Evolutionary conservation across 2,797 vertebrate genomes (phyloP), one percentile per base, ranked within the genome.

Genomic region (Rhinichthys osculus): DNA sequence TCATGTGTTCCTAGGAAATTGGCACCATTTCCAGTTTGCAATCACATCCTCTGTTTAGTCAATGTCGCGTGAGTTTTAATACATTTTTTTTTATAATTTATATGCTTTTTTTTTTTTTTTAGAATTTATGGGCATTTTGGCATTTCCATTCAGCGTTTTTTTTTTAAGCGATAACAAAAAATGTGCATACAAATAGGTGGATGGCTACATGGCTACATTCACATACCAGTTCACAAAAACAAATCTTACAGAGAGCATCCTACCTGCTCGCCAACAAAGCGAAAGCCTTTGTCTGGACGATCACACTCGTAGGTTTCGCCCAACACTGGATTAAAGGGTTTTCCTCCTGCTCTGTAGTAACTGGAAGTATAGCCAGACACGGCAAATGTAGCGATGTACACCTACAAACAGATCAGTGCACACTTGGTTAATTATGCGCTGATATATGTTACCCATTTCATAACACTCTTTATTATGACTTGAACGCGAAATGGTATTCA

Each of bases 271-370:
- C 97, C 96, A 85, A 98, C 95, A 92, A 97, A 99, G 62, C 89
- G 94, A 91, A 98, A 97, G 89, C 98, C 97, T 92, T 96, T 98
- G 92, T 99, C 98, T 86, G 97, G 96, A 3, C 96, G 96, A 71
- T 98, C 92, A 90, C 96, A 98, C 94, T 99, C 98, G 0, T 97
- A 99, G 0, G 98, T 98, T 92, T 99, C 98, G 88, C 98, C 98
- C 70, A 99, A 95, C 77, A 99, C 94, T 0, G 98, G 98, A 90
- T 99, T 99, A 91, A 99, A 99, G 35, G 98, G 98, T 87, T 99
- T 99, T 89, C 98, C 98, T 74, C 97, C 98, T 4, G 98, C 97
- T 91, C 98, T 93, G 95, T 97, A 98, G 93, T 97, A 98, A 94
- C 97, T 99, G 84, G 98, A 97, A 1, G 98, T 96, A 44, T 99